These are phyloP conservation scores for Buathra laborator DNA, from an alignment of 2,888 invertebrate genomes.

Conservation along the genomic window DNA sequence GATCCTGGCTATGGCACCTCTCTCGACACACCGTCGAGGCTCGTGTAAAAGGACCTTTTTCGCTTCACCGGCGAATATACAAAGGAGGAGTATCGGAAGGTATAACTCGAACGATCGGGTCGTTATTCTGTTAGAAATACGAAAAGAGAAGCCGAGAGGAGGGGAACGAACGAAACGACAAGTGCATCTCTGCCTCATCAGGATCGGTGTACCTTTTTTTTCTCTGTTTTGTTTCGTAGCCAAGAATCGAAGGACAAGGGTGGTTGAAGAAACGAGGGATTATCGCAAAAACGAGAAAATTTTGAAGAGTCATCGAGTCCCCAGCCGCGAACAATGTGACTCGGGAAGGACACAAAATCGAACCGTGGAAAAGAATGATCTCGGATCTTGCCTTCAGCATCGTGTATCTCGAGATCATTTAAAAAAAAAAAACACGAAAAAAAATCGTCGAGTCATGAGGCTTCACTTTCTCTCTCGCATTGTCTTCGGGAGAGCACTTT, in stretches of 20 bases:
- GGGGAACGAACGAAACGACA: slow-evolving; percentile 34
- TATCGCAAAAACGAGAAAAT: slow-evolving; percentile 58
- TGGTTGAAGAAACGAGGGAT: slow-evolving; percentile 26
- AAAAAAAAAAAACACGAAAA: no score
- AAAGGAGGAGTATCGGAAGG: slow-evolving; percentile 59
- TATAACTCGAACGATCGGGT: slow-evolving; percentile 56
- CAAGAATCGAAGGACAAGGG: slow-evolving; percentile 26
- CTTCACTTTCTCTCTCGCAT: slow-evolving; percentile 20
- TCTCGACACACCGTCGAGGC: slow-evolving; percentile 49
- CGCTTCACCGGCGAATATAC: slow-evolving; percentile 62
- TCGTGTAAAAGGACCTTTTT: slow-evolving; percentile 64
- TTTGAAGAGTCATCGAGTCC: slow-evolving; percentile 47
- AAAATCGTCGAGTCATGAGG: slow-evolving; percentile 35
- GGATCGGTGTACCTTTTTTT: slow-evolving; percentile 22
- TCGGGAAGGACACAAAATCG: background rate
- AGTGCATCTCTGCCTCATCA: slow-evolving; percentile 33
- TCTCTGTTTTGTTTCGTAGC: slow-evolving; percentile 24
- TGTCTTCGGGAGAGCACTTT: background rate
- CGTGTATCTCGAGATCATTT: slow-evolving; percentile 22
- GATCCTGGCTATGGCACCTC: slow-evolving; percentile 56
- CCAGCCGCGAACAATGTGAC: slow-evolving; percentile 43
- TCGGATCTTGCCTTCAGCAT: background rate
- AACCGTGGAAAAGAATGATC: slow-evolving; percentile 5
- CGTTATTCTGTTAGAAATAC: slow-evolving; percentile 54
- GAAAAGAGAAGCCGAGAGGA: slow-evolving; percentile 5